Base-by-base conservation (phyloP, 2,113 vertebrate genomes). In the Bos javanicus region DNA sequence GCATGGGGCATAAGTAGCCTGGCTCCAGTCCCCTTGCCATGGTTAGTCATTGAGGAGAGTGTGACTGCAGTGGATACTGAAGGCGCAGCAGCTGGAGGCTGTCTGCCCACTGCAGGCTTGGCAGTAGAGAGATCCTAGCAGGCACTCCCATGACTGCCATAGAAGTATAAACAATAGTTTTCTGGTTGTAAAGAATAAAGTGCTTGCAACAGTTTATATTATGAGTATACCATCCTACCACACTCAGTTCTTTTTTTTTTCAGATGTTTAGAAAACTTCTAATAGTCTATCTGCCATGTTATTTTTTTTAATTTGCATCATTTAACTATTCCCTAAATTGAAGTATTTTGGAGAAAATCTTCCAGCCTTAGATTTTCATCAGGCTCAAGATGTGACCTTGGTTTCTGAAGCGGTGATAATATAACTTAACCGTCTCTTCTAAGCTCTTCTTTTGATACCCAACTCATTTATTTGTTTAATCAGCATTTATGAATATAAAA, bases 291-390 rank as follows among this genome's bases (percentile, higher is more conserved):
- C 7, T 76, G 50, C 30, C 13, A 30, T 28, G 4, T 67, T 78
- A 2, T 91, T 83, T 74, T 7, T 83, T n/a, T 94, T 74, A 56
- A 25, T 60, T 91, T 64, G 15, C 0, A 23, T 85, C 39, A 80
- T 84, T 85, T 78, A 81, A 86, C 15, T 74, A 50, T 13, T 67
- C 36, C 7, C 21, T 80, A 91, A 93, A 90, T 33, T 6, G 46
- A 17, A 19, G 86, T 91, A 25, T 28, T 64, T 94, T 30, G 71
- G 30, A 91, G n/a, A 92, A 92, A 95, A 80, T 14, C 8, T 85
- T 87, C 43, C 39, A 80, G 59, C 60, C 5, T 21, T 87, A 88
- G 15, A 52, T 67, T 54, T 54, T n/a, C 17, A 33, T 48, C 26
- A 50, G 26, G 8, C 48, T 36, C 60, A 94, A 81, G 15, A 67